Evolutionary conservation across 2,888 invertebrate species (phyloP).

Genomic region (Blastobasis adustella): DNA sequence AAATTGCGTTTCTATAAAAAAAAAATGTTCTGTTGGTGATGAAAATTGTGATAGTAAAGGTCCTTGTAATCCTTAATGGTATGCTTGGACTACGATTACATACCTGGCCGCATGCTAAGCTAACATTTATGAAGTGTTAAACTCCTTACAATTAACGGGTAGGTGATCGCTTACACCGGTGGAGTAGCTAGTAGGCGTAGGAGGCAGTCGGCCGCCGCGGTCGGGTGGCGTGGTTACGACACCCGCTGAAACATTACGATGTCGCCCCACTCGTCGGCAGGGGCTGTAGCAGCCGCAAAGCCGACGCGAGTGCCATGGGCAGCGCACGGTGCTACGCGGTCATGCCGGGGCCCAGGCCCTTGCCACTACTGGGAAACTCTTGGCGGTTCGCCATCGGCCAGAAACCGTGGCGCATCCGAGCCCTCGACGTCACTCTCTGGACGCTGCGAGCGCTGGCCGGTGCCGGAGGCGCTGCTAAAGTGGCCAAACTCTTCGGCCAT

Average conservation of each 20-base stretch:
- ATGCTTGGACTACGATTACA: no score
- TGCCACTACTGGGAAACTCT: conserved; percentile 85
- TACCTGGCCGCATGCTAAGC: no score
- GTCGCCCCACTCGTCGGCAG: conserved; percentile 49
- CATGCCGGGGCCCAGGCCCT: conserved; percentile 83
- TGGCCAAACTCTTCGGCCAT: conserved; percentile 83
- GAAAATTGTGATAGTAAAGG: no score
- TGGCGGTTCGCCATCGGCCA: conserved; percentile 83
- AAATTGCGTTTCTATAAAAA: no score
- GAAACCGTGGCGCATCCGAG: conserved; percentile 68
- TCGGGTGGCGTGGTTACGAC: conserved; percentile 46
- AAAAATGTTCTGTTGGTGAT: no score
- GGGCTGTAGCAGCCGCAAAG: conserved; percentile 47
- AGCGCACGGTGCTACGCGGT: conserved; percentile 73
- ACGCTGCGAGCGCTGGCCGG: conserved; percentile 63
- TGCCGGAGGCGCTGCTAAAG: conserved; percentile 73
- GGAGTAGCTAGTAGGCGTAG: no score
- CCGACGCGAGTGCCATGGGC: conserved; percentile 43
- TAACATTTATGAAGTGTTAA: no score
- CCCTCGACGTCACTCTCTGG: conserved; percentile 68
- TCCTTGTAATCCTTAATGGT: no score
- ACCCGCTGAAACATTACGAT: conserved; percentile 52
- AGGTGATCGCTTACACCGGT: no score
- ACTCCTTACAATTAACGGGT: no score
- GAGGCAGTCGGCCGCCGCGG: conserved; percentile 25